phyloP scores from a whole-genome alignment of 2,797 vertebrate species.

The Crypturellus tataupa region DNA sequence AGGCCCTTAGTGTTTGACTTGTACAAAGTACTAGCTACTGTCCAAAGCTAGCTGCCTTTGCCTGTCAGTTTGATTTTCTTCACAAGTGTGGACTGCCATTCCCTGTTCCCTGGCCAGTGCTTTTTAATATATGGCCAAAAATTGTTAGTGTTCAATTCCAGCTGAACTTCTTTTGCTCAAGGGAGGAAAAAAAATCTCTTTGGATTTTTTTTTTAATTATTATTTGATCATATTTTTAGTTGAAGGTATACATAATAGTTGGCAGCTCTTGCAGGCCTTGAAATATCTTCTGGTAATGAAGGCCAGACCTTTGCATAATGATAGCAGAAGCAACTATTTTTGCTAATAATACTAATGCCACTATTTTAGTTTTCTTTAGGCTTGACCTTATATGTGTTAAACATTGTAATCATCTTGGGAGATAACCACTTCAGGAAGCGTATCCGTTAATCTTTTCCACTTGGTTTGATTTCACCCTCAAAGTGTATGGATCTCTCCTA shows the following conservation, averaged over 20 bases:
- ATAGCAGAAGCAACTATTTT: conserved; percentile 4
- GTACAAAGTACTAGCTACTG: neutral
- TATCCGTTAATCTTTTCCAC: conserved; percentile 52
- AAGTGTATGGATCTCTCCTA: conserved; percentile 13
- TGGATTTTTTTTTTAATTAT: neutral
- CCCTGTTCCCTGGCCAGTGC: conserved; percentile 20
- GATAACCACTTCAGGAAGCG: conserved; percentile 48
- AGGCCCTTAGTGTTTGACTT: neutral
- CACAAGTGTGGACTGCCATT: conserved; percentile 19
- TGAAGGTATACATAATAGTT: neutral
- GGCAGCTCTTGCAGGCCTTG: conserved; percentile 15
- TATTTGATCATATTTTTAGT: neutral
- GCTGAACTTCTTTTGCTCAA: neutral
- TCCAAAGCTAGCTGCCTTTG: conserved; percentile 37
- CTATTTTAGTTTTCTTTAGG: conserved; percentile 49
- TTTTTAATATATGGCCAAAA: conserved; percentile 45
- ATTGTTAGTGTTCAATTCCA: conserved; percentile 38
- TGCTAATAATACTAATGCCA: too few species aligned
- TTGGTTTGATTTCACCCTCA: conserved; percentile 25
- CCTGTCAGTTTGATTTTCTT: conserved; percentile 34
- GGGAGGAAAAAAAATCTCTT: neutral
- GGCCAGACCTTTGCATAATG: neutral
- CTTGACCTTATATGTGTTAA: conserved; percentile 58
- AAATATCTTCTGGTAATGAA: conserved; percentile 12
- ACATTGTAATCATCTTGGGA: conserved; percentile 55